Conservation (phyloP, 1,140 invertebrate genomes). For the Trachelipus rathkii region DNA sequence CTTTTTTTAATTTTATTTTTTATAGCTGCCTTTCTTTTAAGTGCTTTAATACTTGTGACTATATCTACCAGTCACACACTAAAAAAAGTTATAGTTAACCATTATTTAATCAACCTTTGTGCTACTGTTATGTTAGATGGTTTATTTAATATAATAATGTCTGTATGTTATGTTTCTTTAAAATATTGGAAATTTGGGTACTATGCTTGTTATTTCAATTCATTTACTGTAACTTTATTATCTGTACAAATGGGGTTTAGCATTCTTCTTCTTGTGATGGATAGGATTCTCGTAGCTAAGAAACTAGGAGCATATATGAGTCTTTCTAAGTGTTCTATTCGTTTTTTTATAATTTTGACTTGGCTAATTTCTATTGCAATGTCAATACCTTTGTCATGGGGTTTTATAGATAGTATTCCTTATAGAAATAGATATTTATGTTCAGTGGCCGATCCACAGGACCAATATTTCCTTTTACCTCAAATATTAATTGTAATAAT, state of each 20-base stretch:
- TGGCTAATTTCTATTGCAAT: slow-evolving; percentile 30
- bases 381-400: slow-evolving; percentile 27
- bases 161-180: slow-evolving; percentile 38
- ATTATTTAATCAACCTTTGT: slow-evolving; percentile 37
- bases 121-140: slow-evolving; percentile 32
- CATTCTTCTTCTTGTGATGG: slow-evolving; percentile 32
- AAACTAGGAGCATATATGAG: slow-evolving; percentile 30
- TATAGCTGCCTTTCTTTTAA: slow-evolving; percentile 33
- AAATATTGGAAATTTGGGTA: slow-evolving; percentile 40
- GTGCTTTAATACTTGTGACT: slow-evolving; percentile 39
- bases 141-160: slow-evolving; percentile 37
- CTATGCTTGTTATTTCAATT: slow-evolving; percentile 32
- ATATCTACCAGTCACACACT: slow-evolving; percentile 40
- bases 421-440: slow-evolving; percentile 42
- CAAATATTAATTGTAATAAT: slow-evolving; percentile 29
- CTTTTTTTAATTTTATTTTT: slow-evolving; percentile 38
- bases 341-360: slow-evolving; percentile 28
- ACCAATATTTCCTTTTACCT: slow-evolving; percentile 36
- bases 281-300: slow-evolving; percentile 37
- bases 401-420: slow-evolving; percentile 34
- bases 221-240: slow-evolving; percentile 37
- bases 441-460: slow-evolving; percentile 32
- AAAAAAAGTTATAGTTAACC: slow-evolving; percentile 34
- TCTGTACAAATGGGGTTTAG: slow-evolving; percentile 38
- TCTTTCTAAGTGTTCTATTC: slow-evolving; percentile 29